These are phyloP conservation scores for Apoda limacodes DNA, from an alignment of 2,888 invertebrate species.

Conservation along the genomic window DNA sequence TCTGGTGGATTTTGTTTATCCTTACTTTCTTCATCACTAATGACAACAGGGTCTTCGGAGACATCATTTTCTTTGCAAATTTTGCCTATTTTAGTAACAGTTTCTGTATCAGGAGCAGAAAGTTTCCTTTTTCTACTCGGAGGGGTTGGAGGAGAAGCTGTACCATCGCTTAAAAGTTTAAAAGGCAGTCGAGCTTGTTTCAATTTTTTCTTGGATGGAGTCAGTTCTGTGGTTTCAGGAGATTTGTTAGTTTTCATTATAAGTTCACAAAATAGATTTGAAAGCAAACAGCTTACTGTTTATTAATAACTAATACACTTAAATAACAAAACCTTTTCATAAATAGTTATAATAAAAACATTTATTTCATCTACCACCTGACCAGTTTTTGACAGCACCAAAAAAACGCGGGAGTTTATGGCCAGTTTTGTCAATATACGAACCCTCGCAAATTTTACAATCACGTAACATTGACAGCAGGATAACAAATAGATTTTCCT, in stretches of 20 bases:
- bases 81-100: slow-evolving; percentile 48
- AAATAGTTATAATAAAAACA: no score
- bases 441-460: no score
- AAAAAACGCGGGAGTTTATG: no score
- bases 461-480: no score
- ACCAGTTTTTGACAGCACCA: no score
- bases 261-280: no score
- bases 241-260: slow-evolving; percentile 54
- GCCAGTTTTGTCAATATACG: no score
- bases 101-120: slow-evolving; percentile 41
- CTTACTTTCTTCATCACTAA: slow-evolving; percentile 54
- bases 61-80: slow-evolving; percentile 47
- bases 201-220: slow-evolving; percentile 67
- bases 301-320: no score
- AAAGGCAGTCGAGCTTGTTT: slow-evolving; percentile 74
- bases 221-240: slow-evolving; percentile 42
- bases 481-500: no score
- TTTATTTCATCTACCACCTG: no score
- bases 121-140: slow-evolving; percentile 56
- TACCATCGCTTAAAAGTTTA: slow-evolving; percentile 59
- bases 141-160: slow-evolving; percentile 37
- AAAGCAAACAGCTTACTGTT: no score
- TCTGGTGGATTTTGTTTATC: slow-evolving; percentile 24
- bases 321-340: no score
- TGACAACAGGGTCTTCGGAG: slow-evolving; percentile 34